These are phyloP conservation scores for Sminthopsis crassicaudata DNA, from an alignment of 2,113 vertebrate species.

Conservation along the genomic window DNA sequence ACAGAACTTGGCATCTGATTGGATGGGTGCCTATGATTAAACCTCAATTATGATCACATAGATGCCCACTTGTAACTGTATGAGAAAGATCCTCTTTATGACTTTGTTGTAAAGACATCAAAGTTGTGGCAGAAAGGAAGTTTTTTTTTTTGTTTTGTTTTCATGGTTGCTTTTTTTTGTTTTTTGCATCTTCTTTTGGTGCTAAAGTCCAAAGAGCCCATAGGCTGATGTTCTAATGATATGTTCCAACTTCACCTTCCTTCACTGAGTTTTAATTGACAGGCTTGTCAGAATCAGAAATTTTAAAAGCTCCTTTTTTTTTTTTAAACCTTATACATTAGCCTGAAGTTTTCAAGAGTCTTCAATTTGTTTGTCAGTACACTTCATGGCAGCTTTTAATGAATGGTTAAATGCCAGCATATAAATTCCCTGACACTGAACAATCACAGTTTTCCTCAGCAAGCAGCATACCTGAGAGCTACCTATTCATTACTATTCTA, in stretches of 20 bases:
- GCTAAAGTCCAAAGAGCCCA: not conserved
- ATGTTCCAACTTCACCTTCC: slow-evolving; percentile 4
- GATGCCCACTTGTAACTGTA: not conserved
- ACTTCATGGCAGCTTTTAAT: slow-evolving; percentile 34
- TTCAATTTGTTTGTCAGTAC: slow-evolving; percentile 35
- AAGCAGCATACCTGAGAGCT: not conserved
- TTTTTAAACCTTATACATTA: not conserved
- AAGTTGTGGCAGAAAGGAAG: not conserved
- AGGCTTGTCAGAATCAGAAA: not conserved
- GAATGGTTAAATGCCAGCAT: slow-evolving; percentile 9
- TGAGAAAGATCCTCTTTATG: not conserved
- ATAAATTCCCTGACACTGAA: not conserved
- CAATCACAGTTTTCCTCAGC: slow-evolving; percentile 3
- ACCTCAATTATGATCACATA: not conserved
- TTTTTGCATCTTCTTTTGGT: not conserved
- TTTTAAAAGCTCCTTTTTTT: slow-evolving; percentile 7
- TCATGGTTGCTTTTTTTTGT: not conserved
- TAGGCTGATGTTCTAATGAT: not conserved
- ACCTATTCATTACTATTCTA: not conserved
- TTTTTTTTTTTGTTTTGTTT: not conserved
- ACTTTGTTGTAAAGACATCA: not conserved
- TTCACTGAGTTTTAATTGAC: slow-evolving; percentile 24
- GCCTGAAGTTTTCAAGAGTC: not conserved
- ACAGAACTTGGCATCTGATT: not conserved
- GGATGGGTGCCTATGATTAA: not conserved